Percentiles rank a stretch among this genome's conserved stretches.
Evolutionary conservation across 2,797 vertebrate species (phyloP).

Genomic region (Sardinella longiceps): DNA sequence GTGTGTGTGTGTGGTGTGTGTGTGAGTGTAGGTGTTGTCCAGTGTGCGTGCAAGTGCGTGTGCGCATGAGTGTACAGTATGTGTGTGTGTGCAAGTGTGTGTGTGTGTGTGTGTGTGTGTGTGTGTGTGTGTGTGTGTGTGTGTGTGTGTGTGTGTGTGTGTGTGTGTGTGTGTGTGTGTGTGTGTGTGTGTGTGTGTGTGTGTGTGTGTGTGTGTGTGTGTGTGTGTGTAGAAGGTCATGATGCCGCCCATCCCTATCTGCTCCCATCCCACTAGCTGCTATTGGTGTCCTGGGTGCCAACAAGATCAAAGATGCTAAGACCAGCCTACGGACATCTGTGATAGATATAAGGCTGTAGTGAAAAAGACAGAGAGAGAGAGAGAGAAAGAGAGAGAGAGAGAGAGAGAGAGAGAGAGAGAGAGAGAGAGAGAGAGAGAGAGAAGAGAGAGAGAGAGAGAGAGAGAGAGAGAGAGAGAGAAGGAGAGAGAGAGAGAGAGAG

Average conservation of each 20-base stretch:
- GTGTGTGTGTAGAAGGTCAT: slow-evolving; percentile 9
- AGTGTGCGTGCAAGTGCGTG: too few species aligned
- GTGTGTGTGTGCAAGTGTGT: not conserved
- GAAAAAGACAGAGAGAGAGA: not conserved
- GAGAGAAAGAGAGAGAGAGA: not conserved
- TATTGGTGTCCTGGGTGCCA: not conserved
- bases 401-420: not conserved
- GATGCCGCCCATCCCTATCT: not conserved
- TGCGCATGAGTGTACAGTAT: too few species aligned
- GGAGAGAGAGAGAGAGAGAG: not conserved
- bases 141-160: too few species aligned
- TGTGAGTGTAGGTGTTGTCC: too few species aligned
- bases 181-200: too few species aligned
- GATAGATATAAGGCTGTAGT: not conserved
- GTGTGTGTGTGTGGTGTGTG: slow-evolving; percentile 30
- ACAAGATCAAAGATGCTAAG: not conserved
- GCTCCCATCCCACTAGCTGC: slow-evolving; percentile 1
- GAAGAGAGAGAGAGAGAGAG: not conserved
- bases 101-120: slow-evolving; percentile 29
- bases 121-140: slow-evolving; percentile 5
- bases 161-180: too few species aligned
- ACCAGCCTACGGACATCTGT: not conserved
- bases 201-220: not conserved
- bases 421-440: not conserved
- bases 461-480: not conserved